Conservation (phyloP, 1,140 invertebrate genomes). For the Drosophila seguyi region DNA sequence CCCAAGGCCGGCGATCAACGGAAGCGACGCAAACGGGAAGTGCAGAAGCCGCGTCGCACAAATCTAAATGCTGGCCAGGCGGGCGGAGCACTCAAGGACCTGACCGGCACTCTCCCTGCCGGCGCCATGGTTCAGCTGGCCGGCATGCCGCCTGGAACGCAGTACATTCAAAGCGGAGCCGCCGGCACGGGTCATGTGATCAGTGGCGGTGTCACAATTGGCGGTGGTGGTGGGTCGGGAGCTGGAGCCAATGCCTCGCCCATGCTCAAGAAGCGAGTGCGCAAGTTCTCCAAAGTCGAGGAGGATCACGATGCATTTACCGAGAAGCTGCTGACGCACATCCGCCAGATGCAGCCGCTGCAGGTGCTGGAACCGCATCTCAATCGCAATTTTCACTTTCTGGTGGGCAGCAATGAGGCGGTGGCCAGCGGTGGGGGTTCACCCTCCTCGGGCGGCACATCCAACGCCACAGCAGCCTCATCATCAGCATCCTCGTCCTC, state of each 20-base stretch:
- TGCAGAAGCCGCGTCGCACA: slow-evolving; percentile 92
- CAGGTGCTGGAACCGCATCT: slow-evolving; percentile 95
- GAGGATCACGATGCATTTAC: slow-evolving; percentile 97
- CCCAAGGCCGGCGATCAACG: slow-evolving; percentile 86
- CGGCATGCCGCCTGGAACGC: slow-evolving; percentile 37
- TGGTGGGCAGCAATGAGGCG: slow-evolving; percentile 45
- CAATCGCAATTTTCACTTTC: slow-evolving; percentile 91
- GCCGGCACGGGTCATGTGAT: slow-evolving; percentile 12
- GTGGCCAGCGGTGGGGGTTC: slow-evolving; percentile 84
- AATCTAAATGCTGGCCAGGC: slow-evolving; percentile 85
- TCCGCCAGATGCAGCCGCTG: slow-evolving; percentile 93
- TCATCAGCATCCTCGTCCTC: not conserved
- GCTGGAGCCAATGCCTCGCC: slow-evolving; percentile 17
- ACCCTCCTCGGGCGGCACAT: not conserved
- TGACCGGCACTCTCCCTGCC: slow-evolving; percentile 47
- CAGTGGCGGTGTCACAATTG: not conserved
- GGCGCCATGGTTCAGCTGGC: slow-evolving; percentile 53
- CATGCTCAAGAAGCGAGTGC: slow-evolving; percentile 88
- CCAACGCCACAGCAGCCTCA: not conserved
- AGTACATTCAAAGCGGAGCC: slow-evolving; percentile 23
- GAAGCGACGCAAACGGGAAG: slow-evolving; percentile 92
- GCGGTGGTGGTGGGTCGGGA: not conserved
- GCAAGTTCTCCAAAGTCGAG: slow-evolving; percentile 93
- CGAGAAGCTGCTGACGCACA: slow-evolving; percentile 93
- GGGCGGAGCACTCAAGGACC: slow-evolving; percentile 39